Evolutionary conservation across 2,113 vertebrate species (phyloP), one percentile per base, ranked within the genome.

Genomic region (Dromas ardeola): DNA sequence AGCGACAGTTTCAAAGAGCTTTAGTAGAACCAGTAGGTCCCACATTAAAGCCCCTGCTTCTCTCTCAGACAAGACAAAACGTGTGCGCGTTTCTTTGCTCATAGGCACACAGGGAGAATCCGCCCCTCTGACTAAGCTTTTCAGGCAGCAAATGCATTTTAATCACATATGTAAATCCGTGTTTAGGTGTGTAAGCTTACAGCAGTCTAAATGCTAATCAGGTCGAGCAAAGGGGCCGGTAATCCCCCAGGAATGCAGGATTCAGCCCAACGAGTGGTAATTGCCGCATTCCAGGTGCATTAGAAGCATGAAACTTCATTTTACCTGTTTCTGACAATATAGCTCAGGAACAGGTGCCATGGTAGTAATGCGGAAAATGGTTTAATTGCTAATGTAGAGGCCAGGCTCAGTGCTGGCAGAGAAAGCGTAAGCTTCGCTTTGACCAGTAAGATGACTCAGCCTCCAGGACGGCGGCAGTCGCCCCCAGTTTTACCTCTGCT

Each of bases 241-340:
- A 96, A 97, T 97, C 97, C 92, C 96, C 77, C 91, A 88, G 94
- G 96, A 97, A 96, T 93, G 96, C 83, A 32, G 86, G 27, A 77
- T 22, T 5, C 67, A 36, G 45, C 90, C 85, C 90, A 47, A 7
- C 0, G 0, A 13, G 26, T 4, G 79, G 59, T 81, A 86, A 94
- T 86, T 83, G 82, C 86, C 1, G 0, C 94, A 93, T 96, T 96
- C 97, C 96, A 59, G 86, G 13, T 40, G 92, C 95, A 95, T 96
- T 96, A 92, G 59, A 4, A 88, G 36, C 2, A 0, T 32, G 66
- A 18, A 52, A 65, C 2, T 91, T 65, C 55, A 27, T 73, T 93
- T 95, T 93, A 96, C 92, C 94, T 88, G 71, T 4, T 92, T 15
- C 82, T 95, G 85, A 83, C 85, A 80, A 50, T 17, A 9, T 1